A percentile compares a stretch with the other conserved stretches of the same genome.
Evolutionary conservation across 2,797 vertebrate species (phyloP).

Genomic region (Gymnocypris eckloni): DNA sequence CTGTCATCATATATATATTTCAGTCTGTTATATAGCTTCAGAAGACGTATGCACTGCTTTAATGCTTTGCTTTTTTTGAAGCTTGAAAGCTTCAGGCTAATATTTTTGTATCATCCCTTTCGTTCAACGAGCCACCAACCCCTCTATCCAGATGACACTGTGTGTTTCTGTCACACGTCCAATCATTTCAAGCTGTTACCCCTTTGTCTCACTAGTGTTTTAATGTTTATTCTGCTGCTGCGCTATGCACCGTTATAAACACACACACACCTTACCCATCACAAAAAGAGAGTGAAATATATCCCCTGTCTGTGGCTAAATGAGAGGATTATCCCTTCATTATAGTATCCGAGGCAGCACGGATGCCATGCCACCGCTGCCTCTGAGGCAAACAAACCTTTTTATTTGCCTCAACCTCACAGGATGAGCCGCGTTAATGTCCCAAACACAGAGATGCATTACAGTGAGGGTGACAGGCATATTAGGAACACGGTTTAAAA

Average conservation of each 20-base stretch:
- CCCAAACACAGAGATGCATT: constrained; percentile 42
- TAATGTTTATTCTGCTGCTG: constrained; percentile 39
- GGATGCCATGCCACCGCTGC: constrained; percentile 59
- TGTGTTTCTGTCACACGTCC: constrained; percentile 4
- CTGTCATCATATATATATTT: neutral
- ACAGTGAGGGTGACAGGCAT: constrained; percentile 39
- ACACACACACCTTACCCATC: constrained; percentile 39
- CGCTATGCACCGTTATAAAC: constrained; percentile 32
- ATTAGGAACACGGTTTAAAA: constrained; percentile 40
- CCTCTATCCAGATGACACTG: constrained; percentile 21
- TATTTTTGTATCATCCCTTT: neutral
- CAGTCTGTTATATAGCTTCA: neutral
- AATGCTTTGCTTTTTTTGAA: neutral
- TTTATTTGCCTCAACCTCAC: constrained; percentile 41
- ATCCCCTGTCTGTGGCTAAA: constrained; percentile 65
- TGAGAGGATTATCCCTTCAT: constrained; percentile 73
- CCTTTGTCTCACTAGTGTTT: constrained; percentile 21
- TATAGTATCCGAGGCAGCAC: constrained; percentile 69
- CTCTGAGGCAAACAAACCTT: constrained; percentile 60
- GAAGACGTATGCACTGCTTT: neutral
- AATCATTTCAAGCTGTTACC: constrained; percentile 6
- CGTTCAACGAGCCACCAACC: neutral
- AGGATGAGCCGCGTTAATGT: constrained; percentile 46
- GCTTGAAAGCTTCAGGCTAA: neutral
- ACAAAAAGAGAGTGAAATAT: constrained; percentile 44